Conservation (phyloP, 2,888 invertebrate genomes). For the Drosophila maculinotata region DNA sequence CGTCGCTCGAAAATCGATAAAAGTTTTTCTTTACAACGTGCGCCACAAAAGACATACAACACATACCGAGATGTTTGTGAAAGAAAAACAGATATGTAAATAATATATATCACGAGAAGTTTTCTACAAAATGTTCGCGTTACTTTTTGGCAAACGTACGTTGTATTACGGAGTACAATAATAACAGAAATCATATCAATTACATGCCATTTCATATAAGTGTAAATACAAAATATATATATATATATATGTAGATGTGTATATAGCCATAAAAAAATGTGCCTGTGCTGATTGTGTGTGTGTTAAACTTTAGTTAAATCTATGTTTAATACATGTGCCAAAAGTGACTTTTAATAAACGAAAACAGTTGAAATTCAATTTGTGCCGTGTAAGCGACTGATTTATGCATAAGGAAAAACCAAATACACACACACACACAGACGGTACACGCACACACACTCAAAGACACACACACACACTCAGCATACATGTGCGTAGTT, state of each 20-base stretch:
- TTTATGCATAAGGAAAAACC: conserved; percentile 10
- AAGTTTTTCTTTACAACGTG: conserved; percentile 14
- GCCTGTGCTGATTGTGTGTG: conserved; percentile 13
- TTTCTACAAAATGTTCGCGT: conserved; percentile 47
- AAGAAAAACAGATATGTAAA: conserved; percentile 17
- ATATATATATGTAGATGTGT: conserved; percentile 29
- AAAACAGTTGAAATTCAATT: conserved; percentile 17
- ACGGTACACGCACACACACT: conserved; percentile 7
- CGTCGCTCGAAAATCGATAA: conserved; percentile 49
- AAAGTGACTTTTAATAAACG: conserved; percentile 3
- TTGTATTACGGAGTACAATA: conserved; percentile 23
- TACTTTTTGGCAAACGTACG: conserved; percentile 35
- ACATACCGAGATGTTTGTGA: conserved; percentile 3
- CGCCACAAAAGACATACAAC: background rate
- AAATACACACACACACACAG: conserved; percentile 1
- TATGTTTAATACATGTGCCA: conserved; percentile 16
- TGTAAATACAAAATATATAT: conserved; percentile 36
- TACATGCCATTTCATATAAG: conserved; percentile 41
- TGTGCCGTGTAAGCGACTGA: conserved; percentile 8
- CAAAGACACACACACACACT: conserved; percentile 12
- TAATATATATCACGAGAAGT: conserved; percentile 22
- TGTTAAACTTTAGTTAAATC: background rate
- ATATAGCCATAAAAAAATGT: conserved; percentile 26
- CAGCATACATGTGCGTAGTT: conserved; percentile 28
- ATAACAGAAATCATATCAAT: conserved; percentile 20